phyloP scores from a whole-genome alignment of 2,888 invertebrate species.

The Pelosia muscerda region DNA sequence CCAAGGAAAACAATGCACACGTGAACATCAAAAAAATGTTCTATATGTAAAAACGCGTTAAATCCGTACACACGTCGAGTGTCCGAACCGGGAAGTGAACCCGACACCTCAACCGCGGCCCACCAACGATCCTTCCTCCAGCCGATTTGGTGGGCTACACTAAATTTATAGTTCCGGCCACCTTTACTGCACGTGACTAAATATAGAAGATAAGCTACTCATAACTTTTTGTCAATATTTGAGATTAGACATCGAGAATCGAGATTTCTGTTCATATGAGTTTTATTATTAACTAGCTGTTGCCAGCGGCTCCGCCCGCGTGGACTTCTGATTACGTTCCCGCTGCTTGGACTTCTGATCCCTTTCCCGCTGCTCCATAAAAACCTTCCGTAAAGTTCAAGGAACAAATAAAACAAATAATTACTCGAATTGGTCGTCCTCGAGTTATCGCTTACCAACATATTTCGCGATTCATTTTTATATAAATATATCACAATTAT shows the following conservation, averaged over 20 bases:
- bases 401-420: no score
- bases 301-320: no score
- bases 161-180: slow-evolving; percentile 80
- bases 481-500: no score
- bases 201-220: slow-evolving; percentile 56
- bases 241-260: background rate
- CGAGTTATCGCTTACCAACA: no score
- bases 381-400: no score
- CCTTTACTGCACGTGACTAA: slow-evolving; percentile 73
- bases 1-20: slow-evolving; percentile 28
- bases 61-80: slow-evolving; percentile 62
- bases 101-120: slow-evolving; percentile 75
- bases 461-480: no score
- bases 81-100: slow-evolving; percentile 72
- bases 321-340: no score
- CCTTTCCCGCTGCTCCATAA: no score
- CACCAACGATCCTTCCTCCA: slow-evolving; percentile 73
- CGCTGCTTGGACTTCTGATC: no score
- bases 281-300: background rate
- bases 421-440: no score
- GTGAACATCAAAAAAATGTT: slow-evolving; percentile 47
- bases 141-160: slow-evolving; percentile 69
- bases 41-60: slow-evolving; percentile 54
- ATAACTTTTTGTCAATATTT: slow-evolving; percentile 7
- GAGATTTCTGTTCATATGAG: background rate